Conservation (phyloP, 2,888 invertebrate species). For the Allygus modestus region DNA sequence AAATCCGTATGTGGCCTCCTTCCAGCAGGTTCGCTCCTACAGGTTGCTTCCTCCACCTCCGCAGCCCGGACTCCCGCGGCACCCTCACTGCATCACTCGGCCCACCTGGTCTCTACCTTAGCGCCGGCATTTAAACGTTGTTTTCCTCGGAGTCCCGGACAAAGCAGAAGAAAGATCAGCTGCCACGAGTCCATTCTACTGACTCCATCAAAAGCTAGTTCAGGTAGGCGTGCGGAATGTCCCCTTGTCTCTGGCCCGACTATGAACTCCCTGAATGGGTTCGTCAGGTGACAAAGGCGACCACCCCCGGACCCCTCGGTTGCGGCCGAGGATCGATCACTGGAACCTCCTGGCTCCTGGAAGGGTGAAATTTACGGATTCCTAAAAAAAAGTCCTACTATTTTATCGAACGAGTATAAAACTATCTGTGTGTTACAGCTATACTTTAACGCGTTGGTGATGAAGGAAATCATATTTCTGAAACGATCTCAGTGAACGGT, state of each 20-base stretch:
- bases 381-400: not conserved
- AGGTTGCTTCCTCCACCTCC: not conserved
- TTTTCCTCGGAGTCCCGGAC: constrained; percentile 45
- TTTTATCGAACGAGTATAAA: not conserved
- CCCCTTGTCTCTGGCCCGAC: constrained; percentile 26
- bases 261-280: constrained; percentile 8
- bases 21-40: no score
- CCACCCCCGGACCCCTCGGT: not conserved
- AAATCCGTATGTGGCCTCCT: no score
- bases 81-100: not conserved
- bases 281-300: constrained; percentile 30
- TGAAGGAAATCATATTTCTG: no score
- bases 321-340: not conserved
- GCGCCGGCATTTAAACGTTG: constrained; percentile 51
- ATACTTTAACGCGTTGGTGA: no score
- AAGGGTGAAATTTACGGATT: constrained; percentile 37
- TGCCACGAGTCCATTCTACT: constrained; percentile 41
- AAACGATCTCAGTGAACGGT: no score
- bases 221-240: constrained; percentile 57
- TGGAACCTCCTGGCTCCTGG: not conserved
- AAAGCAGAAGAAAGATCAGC: constrained; percentile 32
- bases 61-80: not conserved
- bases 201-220: constrained; percentile 58
- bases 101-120: constrained; percentile 15
- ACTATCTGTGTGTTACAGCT: no score